Conservation (phyloP, 2,888 invertebrate genomes). For the Noctua pronuba region DNA sequence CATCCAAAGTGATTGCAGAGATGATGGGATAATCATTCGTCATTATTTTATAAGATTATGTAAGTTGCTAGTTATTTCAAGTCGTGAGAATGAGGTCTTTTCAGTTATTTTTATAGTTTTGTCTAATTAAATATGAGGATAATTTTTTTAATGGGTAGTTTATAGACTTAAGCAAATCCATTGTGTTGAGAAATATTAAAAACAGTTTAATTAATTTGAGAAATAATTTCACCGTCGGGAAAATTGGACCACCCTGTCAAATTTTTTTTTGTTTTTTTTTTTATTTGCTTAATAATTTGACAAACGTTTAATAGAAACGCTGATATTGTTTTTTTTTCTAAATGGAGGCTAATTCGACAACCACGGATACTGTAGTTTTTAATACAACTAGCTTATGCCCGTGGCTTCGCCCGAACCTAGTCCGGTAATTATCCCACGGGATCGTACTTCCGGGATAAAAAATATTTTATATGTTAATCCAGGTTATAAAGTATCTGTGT, state of each 20-base stretch:
- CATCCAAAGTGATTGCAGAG: conserved; percentile 56
- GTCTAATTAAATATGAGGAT: neutral
- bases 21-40: conserved; percentile 43
- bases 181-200: no score
- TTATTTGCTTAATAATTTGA: neutral
- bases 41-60: conserved; percentile 61
- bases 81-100: conserved; percentile 46
- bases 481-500: no score
- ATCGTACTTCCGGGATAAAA: no score
- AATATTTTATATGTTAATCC: no score
- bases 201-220: neutral
- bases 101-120: neutral
- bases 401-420: no score
- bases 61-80: conserved; percentile 21
- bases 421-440: no score
- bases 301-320: neutral
- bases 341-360: neutral
- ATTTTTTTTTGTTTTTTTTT: neutral
- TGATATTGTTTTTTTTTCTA: neutral
- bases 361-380: neutral
- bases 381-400: no score
- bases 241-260: neutral
- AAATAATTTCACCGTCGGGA: conserved; percentile 1
- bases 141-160: neutral
- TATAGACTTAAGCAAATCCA: neutral